Evolutionary conservation across 2,888 invertebrate genomes (phyloP).

Genomic region (Zaprionus bogoriensis): DNA sequence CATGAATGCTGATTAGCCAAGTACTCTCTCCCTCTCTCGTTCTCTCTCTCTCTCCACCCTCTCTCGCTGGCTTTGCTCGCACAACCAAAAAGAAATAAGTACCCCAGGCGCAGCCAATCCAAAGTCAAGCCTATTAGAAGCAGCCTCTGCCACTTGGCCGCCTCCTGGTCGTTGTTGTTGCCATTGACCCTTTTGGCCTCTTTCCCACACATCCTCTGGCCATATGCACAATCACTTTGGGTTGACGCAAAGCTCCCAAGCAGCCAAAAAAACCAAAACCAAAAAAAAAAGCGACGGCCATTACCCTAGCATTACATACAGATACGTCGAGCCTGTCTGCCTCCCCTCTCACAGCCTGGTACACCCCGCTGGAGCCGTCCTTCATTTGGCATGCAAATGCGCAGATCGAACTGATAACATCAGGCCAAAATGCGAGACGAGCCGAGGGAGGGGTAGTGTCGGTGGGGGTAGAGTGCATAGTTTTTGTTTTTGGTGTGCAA

Average conservation of each 20-base stretch:
- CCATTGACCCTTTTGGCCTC: conserved; percentile 56
- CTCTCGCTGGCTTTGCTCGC: too few species aligned
- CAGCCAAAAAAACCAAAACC: conserved; percentile 7
- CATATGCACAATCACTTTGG: conserved; percentile 62
- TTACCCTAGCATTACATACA: conserved; percentile 47
- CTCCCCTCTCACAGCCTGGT: not conserved
- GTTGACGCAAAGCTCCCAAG: conserved; percentile 62
- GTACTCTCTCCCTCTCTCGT: not conserved
- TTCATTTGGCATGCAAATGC: conserved; percentile 74
- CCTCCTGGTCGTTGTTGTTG: not conserved
- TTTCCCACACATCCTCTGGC: conserved; percentile 54
- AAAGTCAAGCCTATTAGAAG: conserved; percentile 28
- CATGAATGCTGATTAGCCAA: not conserved
- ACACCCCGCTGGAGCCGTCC: conserved; percentile 29
- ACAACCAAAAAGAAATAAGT: not conserved
- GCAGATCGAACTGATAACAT: conserved; percentile 75
- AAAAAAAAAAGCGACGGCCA: conserved; percentile 19
- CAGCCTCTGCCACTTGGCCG: conserved; percentile 17
- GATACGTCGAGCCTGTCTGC: too few species aligned
- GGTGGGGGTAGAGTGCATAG: conserved; percentile 24
- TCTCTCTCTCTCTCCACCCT: not conserved
- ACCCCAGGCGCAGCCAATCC: conserved; percentile 10
- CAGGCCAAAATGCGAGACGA: conserved; percentile 57
- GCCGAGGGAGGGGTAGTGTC: not conserved
- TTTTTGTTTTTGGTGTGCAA: conserved; percentile 59